Percentiles rank a stretch among this genome's conserved stretches.
These are phyloP conservation scores for Megathymus violae DNA, from an alignment of 1,140 invertebrate genomes.

Conservation along the genomic window DNA sequence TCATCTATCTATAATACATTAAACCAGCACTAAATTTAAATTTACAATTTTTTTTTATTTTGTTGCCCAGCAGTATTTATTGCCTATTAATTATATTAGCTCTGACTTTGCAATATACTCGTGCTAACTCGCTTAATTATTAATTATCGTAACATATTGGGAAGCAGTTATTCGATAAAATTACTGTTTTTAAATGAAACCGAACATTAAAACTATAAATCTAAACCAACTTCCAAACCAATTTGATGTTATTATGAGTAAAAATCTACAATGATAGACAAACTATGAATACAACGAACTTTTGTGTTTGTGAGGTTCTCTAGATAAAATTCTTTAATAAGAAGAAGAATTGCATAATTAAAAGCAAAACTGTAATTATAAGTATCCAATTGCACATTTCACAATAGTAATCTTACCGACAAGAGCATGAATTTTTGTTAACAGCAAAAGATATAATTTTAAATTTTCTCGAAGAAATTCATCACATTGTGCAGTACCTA, in stretches of 20 bases:
- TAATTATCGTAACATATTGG: no score
- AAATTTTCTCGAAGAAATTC: neutral
- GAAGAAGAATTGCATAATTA: neutral
- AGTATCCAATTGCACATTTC: slow-evolving; percentile 7
- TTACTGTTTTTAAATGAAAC: no score
- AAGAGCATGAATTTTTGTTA: no score
- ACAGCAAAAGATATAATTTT: no score
- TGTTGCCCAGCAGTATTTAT: neutral
- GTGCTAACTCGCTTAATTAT: no score
- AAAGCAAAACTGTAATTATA: slow-evolving; percentile 5
- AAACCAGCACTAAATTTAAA: slow-evolving; percentile 15
- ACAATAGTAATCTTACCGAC: neutral
- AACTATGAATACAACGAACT: slow-evolving; percentile 15
- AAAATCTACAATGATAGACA: neutral
- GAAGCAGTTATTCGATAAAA: no score
- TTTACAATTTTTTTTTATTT: no score
- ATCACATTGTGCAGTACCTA: no score
- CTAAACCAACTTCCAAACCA: neutral
- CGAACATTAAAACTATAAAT: neutral
- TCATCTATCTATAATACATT: slow-evolving; percentile 13
- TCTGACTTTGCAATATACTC: neutral
- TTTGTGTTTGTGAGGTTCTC: slow-evolving; percentile 9
- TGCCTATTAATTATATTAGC: neutral
- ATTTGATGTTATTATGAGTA: no score
- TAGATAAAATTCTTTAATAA: neutral